These are phyloP conservation scores for Nyleta sp. DNA, from an alignment of 2,888 invertebrate species.

Conservation along the genomic window DNA sequence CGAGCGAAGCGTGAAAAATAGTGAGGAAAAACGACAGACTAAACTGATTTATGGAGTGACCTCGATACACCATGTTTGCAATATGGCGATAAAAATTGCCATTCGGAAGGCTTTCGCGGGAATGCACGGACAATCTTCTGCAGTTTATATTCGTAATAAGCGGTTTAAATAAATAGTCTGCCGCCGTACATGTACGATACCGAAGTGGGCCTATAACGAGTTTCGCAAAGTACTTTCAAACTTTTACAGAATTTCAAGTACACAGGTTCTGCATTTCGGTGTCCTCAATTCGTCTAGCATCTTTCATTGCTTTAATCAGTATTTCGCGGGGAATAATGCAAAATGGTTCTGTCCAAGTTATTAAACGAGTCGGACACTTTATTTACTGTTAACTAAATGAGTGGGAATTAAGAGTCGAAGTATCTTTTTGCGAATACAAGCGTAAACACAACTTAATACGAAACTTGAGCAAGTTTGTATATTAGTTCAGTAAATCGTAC, in stretches of 20 bases:
- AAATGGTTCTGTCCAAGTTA: background rate
- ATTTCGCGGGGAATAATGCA: background rate
- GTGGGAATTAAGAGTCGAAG: too few relatives aligned
- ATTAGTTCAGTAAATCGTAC: too few relatives aligned
- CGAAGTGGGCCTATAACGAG: slow-evolving; percentile 25
- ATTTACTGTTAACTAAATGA: background rate
- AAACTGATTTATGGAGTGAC: slow-evolving; percentile 61
- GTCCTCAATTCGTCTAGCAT: slow-evolving; percentile 20
- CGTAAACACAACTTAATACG: too few relatives aligned
- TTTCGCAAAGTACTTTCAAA: slow-evolving; percentile 22
- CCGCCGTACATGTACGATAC: slow-evolving; percentile 1
- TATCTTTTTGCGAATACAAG: too few relatives aligned
- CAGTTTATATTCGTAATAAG: slow-evolving; percentile 46
- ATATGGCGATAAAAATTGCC: slow-evolving; percentile 44
- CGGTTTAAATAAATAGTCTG: slow-evolving; percentile 44
- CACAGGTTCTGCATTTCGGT: too few relatives aligned
- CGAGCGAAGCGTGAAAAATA: slow-evolving; percentile 49
- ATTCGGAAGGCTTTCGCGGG: slow-evolving; percentile 40
- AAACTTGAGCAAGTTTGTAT: too few relatives aligned
- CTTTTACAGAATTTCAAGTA: slow-evolving; percentile 18
- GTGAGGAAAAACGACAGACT: slow-evolving; percentile 46
- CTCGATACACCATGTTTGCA: slow-evolving; percentile 54
- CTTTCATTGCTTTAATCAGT: slow-evolving; percentile 7
- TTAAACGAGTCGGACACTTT: slow-evolving; percentile 6
- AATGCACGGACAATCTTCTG: slow-evolving; percentile 33